Evolutionary conservation across 2,797 vertebrate genomes (phyloP).

Genomic region (Sarcoramphus papa): DNA sequence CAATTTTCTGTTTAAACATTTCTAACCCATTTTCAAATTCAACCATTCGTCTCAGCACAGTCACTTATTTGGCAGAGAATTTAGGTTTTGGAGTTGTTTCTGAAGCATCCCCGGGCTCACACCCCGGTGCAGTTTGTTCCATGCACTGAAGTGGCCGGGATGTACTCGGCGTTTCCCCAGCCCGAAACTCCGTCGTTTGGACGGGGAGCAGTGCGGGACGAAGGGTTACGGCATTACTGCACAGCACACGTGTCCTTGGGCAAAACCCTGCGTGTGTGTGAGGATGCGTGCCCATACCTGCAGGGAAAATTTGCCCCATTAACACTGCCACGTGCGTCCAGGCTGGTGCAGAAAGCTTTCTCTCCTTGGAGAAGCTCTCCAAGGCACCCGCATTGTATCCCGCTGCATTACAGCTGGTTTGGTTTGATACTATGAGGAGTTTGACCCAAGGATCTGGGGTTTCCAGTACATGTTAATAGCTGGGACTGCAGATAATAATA

Average conservation of each 20-base stretch:
- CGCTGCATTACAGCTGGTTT: background rate
- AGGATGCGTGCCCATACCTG: fast-evolving
- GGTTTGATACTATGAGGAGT: fast-evolving
- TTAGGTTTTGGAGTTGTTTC: fast-evolving
- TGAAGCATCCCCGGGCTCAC: fast-evolving
- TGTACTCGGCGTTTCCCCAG: background rate
- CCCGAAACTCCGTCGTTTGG: fast-evolving
- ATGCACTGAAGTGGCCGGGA: fast-evolving
- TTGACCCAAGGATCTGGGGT: background rate
- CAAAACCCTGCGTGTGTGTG: fast-evolving
- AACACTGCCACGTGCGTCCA: fast-evolving
- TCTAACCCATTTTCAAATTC: background rate
- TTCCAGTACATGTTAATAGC: background rate
- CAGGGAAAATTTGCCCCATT: background rate
- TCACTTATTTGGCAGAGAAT: background rate
- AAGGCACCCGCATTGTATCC: fast-evolving
- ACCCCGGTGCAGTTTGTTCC: background rate
- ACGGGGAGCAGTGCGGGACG: background rate
- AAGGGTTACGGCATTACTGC: background rate
- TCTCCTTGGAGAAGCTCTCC: background rate
- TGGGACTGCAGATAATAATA: background rate
- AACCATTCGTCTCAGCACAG: background rate
- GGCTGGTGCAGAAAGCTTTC: background rate
- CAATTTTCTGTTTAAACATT: background rate
- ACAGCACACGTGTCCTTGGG: background rate